Evolutionary conservation across 2,888 invertebrate species (phyloP), one percentile per base, ranked within the genome.

Genomic region (Urechis unicinctus): DNA sequence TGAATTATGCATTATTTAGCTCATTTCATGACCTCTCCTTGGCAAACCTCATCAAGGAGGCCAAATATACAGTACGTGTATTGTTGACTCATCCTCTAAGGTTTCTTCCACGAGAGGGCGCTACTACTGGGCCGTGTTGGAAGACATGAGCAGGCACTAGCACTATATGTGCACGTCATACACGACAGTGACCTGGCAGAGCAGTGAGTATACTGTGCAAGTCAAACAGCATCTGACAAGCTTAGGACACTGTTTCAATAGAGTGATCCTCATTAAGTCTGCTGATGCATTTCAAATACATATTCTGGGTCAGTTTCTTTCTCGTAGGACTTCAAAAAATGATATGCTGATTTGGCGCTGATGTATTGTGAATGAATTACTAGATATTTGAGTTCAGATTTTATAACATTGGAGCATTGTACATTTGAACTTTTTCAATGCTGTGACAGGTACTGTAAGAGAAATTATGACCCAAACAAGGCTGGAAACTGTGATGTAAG

Each of bases 101-200:
- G 80, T 56, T 81, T 97, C 68, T 86, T 89, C 70, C 94, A 96
- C 74, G 97, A 97, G 77, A 83, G 94, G 58, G 96, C 97, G 0
- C 83, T 97, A n/a, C 87, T 98, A 59, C 81, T 96, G 44, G 96
- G 95, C 0, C 87, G 89, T 66, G 81, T 96, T 26, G 91, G 91
- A 0, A 82, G 88, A 61, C 96, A 98, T 75, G 91, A 94, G 70
- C 89, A 94, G 74, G 94, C 93, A 0, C 80, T 98, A 48, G 86
- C 89, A 1, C 91, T 98, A 70, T 96, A 96, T 75, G 86, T 95
- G 24, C 87, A 90, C 68, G 85, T 92, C 31, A 81, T 98, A 56
- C 79, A 91, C 43, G 88, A 97, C 75, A 84, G 88, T 1, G 81
- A 85, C 3, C 85, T 86, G 71, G 97, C 97, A 0, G 86, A 89